Evolutionary conservation across 2,888 invertebrate species (phyloP).

Genomic region (Eristalis pertinax): DNA sequence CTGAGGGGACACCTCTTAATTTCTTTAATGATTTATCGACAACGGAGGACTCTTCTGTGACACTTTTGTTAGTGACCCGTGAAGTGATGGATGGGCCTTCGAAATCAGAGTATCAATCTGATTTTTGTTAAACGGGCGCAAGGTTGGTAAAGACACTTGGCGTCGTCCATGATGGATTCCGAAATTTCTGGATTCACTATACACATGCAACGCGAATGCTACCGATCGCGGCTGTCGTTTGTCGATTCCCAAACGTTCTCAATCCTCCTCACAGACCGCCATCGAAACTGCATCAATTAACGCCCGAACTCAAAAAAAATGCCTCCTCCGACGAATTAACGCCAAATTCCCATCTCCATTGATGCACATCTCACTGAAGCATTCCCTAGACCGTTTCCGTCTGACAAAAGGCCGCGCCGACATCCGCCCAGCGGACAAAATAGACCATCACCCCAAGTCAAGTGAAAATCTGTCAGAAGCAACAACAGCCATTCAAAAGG

Average conservation of each 20-base stretch:
- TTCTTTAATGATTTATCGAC: neutral
- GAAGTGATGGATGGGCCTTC: neutral
- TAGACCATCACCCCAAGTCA: neutral
- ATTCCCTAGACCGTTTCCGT: neutral
- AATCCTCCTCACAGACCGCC: neutral
- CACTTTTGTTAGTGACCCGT: neutral
- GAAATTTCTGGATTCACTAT: no score
- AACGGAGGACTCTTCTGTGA: neutral
- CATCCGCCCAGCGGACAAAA: neutral
- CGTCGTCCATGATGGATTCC: no score
- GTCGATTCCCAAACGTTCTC: neutral
- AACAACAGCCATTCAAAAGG: slow-evolving; percentile 27
- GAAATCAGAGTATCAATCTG: no score
- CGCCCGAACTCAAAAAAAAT: neutral
- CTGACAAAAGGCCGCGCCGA: neutral
- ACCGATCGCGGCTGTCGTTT: no score
- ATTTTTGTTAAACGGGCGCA: no score
- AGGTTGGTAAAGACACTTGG: no score
- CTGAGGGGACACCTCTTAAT: neutral
- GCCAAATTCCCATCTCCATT: slow-evolving; percentile 39
- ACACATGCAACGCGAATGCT: no score
- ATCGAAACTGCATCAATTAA: neutral
- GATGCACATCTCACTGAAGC: slow-evolving; percentile 27
- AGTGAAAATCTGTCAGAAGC: slow-evolving; percentile 45
- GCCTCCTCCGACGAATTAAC: slow-evolving; percentile 30